phyloP scores from a whole-genome alignment of 2,888 invertebrate genomes.

The Drosophila multiciliata region DNA sequence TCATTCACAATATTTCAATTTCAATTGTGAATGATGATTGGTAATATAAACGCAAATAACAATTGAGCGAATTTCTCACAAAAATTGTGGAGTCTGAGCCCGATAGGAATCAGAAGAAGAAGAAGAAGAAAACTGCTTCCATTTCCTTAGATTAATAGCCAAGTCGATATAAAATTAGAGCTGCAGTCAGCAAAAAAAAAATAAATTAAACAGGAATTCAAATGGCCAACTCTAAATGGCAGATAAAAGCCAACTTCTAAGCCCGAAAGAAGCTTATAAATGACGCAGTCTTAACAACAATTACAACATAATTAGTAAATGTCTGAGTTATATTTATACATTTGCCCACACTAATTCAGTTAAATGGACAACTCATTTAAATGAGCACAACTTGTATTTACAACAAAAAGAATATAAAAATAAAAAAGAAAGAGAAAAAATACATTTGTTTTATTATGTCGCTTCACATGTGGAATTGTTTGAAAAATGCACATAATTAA shows the following conservation, averaged over 20 bases:
- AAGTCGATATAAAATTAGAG: too few species aligned
- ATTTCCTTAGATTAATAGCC: neutral
- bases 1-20: slow-evolving; percentile 71
- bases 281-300: neutral
- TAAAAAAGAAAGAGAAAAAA: neutral
- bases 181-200: too few species aligned
- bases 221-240: neutral
- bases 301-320: neutral
- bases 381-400: too few species aligned
- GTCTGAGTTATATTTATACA: neutral
- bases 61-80: neutral
- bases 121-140: neutral
- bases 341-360: neutral
- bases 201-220: too few species aligned
- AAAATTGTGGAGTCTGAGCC: neutral
- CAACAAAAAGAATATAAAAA: neutral
- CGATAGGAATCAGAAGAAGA: neutral
- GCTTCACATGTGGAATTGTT: slow-evolving; percentile 28
- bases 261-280: neutral
- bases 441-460: neutral
- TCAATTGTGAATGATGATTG: slow-evolving; percentile 46
- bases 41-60: neutral
- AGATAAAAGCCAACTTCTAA: neutral
- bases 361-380: slow-evolving; percentile 7
- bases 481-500: slow-evolving; percentile 66